These are phyloP conservation scores for Ranitomeya variabilis DNA, from an alignment of 2,113 vertebrate genomes.

Conservation along the genomic window DNA sequence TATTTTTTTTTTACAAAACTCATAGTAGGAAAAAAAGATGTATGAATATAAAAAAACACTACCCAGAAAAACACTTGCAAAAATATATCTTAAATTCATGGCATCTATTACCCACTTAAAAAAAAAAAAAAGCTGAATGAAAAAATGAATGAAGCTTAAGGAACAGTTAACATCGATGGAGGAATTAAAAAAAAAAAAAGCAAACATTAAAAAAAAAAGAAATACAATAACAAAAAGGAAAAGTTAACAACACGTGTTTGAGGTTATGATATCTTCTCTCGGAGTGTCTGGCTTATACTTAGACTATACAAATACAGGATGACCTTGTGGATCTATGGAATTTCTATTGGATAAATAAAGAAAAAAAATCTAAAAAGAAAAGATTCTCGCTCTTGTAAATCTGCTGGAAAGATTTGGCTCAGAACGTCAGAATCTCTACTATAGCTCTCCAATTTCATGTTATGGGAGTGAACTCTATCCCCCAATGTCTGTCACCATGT, in stretches of 20 bases:
- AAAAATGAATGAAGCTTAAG: neutral
- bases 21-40: too few species aligned
- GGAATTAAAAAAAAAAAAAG: neutral
- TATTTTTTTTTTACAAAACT: too few species aligned
- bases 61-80: too few species aligned
- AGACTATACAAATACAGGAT: neutral
- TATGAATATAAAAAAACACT: too few species aligned
- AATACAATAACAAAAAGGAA: neutral
- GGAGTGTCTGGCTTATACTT: neutral
- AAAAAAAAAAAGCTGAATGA: too few species aligned
- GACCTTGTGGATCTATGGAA: slow-evolving; percentile 3
- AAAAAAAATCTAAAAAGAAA: neutral
- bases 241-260: neutral
- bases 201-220: neutral
- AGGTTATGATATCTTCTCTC: neutral
- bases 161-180: neutral
- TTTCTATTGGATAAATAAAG: slow-evolving; percentile 22
- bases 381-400: slow-evolving; percentile 28
- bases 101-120: too few species aligned
- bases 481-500: slow-evolving; percentile 15
- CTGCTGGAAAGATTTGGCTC: slow-evolving; percentile 21
- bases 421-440: neutral
- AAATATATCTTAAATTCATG: too few species aligned
- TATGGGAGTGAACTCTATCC: slow-evolving; percentile 7
- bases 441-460: slow-evolving; percentile 27